phyloP scores from a whole-genome alignment of 2,797 vertebrate genomes.

The Silurus lanzhouensis region DNA sequence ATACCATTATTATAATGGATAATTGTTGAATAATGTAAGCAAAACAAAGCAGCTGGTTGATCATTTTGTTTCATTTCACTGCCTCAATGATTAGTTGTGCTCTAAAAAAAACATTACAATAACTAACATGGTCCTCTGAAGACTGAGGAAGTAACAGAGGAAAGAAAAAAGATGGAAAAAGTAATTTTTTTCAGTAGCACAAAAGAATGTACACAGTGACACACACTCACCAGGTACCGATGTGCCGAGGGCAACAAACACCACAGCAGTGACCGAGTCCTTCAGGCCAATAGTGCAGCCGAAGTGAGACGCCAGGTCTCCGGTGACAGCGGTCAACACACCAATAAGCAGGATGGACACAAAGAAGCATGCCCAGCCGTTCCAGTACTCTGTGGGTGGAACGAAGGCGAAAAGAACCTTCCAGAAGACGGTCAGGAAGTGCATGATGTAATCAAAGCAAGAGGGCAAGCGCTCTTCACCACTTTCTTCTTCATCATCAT shows the following conservation, averaged over 20 bases:
- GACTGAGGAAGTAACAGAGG: not conserved
- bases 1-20: not conserved
- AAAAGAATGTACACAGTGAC: constrained; percentile 21
- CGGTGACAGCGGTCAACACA: constrained; percentile 82
- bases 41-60: not conserved
- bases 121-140: not conserved
- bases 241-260: constrained; percentile 86
- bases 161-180: not conserved
- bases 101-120: not conserved
- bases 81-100: not conserved
- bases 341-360: constrained; percentile 85
- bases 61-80: not conserved
- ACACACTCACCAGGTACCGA: constrained; percentile 81
- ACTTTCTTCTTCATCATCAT: constrained; percentile 85
- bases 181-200: not conserved
- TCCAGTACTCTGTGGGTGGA: constrained; percentile 88
- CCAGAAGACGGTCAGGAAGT: constrained; percentile 89
- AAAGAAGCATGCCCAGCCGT: constrained; percentile 87
- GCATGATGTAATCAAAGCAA: constrained; percentile 91
- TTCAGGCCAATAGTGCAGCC: constrained; percentile 87
- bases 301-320: constrained; percentile 85
- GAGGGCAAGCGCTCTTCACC: constrained; percentile 84
- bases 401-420: constrained; percentile 88
- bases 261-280: constrained; percentile 86
- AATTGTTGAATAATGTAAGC: not conserved